A percentile compares a stretch with the other conserved stretches of the same genome.
Conservation (phyloP, 2,888 invertebrate genomes). For the Pollenia amentaria region DNA sequence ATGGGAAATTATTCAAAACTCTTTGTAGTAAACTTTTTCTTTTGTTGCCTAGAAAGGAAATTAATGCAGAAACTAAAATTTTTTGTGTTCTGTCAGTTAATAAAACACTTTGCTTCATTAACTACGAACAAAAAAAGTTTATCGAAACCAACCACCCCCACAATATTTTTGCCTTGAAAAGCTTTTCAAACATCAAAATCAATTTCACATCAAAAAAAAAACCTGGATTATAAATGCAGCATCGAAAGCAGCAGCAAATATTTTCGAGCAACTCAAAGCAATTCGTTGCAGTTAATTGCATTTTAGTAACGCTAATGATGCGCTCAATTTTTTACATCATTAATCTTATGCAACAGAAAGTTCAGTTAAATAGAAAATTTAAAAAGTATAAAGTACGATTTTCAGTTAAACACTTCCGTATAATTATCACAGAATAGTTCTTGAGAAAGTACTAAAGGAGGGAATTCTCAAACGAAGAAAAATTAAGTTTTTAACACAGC, state of each 20-base stretch:
- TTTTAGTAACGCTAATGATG: conserved; percentile 73
- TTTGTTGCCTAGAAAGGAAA: background rate
- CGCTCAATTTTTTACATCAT: conserved; percentile 72
- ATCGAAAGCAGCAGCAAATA: conserved; percentile 13
- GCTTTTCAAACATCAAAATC: conserved; percentile 37
- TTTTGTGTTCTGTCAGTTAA: background rate
- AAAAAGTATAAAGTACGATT: conserved; percentile 1
- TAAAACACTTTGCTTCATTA: background rate
- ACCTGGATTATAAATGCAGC: conserved; percentile 25
- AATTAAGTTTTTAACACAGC: background rate
- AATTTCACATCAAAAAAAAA: background rate
- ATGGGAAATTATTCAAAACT: background rate
- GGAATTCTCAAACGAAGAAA: background rate
- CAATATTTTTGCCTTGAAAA: conserved; percentile 12
- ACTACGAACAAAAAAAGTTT: background rate
- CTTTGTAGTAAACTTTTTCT: background rate
- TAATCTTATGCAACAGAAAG: conserved; percentile 58
- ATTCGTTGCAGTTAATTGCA: conserved; percentile 70
- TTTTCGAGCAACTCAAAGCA: conserved; percentile 9
- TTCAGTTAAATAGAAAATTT: conserved; percentile 27
- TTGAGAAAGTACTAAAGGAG: background rate
- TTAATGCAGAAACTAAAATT: background rate
- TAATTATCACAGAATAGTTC: conserved; percentile 12
- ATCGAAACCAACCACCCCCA: conserved; percentile 5
- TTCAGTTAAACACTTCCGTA: conserved; percentile 36